A percentile compares a stretch with the other conserved stretches of the same genome.
Evolutionary conservation across 2,797 vertebrate genomes (phyloP).

Genomic region (Trachurus trachurus): DNA sequence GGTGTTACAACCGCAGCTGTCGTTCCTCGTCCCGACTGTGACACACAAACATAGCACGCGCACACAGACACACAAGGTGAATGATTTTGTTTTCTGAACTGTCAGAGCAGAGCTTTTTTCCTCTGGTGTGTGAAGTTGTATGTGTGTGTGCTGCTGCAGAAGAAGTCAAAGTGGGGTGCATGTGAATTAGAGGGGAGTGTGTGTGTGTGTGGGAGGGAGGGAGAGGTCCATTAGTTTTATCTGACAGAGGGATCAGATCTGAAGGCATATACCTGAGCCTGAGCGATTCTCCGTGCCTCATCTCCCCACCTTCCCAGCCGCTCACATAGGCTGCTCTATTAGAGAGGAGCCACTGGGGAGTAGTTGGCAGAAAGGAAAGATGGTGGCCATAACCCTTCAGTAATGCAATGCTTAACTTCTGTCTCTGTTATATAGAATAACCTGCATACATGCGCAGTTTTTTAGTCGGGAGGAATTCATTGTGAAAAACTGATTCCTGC

Average conservation of each 20-base stretch:
- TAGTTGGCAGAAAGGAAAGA: conserved; percentile 11
- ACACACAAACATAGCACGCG: neutral
- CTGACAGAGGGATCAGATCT: conserved; percentile 70
- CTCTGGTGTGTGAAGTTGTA: conserved; percentile 32
- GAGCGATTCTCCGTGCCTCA: conserved; percentile 49
- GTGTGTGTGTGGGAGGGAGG: neutral
- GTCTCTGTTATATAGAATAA: conserved; percentile 21
- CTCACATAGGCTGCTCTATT: conserved; percentile 51
- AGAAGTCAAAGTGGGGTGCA: conserved; percentile 14
- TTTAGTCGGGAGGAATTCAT: neutral
- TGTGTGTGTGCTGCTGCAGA: neutral
- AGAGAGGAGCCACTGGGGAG: conserved; percentile 46
- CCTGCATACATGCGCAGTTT: conserved; percentile 6
- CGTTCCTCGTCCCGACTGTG: conserved; percentile 28
- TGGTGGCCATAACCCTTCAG: conserved; percentile 34
- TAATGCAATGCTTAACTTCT: conserved; percentile 42
- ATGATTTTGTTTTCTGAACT: conserved; percentile 20
- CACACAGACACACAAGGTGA: conserved; percentile 9
- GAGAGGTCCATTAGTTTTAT: conserved; percentile 71
- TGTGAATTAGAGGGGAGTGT: conserved; percentile 2
- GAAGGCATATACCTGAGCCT: conserved; percentile 65
- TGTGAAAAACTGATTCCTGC: conserved; percentile 5
- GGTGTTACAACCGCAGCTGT: conserved; percentile 37
- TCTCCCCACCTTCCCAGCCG: conserved; percentile 37
- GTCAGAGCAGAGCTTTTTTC: conserved; percentile 4